phyloP scores from a whole-genome alignment of 2,797 vertebrate species.

The Tragelaphus oryx region DNA sequence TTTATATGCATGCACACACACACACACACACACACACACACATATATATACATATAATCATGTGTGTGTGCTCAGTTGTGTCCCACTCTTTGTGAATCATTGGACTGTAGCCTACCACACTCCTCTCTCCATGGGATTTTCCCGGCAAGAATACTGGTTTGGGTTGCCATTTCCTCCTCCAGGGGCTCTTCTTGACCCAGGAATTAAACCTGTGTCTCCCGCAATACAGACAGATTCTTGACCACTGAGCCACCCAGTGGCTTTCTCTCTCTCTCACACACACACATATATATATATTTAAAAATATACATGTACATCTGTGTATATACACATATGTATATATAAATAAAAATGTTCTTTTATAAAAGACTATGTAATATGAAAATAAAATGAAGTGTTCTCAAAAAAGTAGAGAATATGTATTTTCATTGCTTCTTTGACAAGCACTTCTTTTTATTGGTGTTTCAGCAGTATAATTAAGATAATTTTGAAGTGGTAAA shows the following conservation, averaged over 20 bases:
- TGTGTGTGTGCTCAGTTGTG: background rate
- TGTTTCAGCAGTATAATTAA: background rate
- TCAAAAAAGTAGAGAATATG: background rate
- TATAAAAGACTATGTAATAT: background rate
- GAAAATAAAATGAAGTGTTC: background rate
- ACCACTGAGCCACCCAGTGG: background rate
- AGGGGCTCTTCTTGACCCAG: background rate
- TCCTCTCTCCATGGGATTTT: background rate
- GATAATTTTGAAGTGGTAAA: background rate
- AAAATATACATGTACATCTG: background rate
- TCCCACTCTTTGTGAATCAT: background rate
- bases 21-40: background rate
- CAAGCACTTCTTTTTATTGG: background rate
- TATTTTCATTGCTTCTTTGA: slow-evolving; percentile 53
- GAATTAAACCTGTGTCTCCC: background rate
- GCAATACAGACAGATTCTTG: background rate
- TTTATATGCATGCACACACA: no score
- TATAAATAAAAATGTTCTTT: background rate
- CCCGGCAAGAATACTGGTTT: background rate
- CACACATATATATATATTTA: background rate
- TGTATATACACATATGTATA: background rate
- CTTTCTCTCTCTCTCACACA: background rate
- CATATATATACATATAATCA: rapidly evolving
- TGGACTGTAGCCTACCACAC: background rate
- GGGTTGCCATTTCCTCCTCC: background rate